These are phyloP conservation scores for Monodelphis domestica DNA, from an alignment of 2,797 vertebrate genomes.

Conservation along the genomic window DNA sequence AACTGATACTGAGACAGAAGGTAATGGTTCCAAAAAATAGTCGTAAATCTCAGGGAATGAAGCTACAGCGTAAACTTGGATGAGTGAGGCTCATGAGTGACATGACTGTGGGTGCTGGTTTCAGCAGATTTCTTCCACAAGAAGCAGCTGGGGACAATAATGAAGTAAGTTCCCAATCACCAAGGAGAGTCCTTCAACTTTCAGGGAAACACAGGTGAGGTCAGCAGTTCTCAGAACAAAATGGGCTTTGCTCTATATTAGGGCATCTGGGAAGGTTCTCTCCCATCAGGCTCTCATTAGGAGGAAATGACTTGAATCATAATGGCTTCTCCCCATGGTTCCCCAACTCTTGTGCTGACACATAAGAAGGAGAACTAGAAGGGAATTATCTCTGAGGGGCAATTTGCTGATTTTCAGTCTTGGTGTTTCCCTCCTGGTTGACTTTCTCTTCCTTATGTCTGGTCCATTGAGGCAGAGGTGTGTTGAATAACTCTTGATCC, in stretches of 20 bases:
- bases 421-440: background rate
- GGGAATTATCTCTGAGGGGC: slow-evolving; percentile 25
- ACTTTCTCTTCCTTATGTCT: background rate
- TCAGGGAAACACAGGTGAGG: slow-evolving; percentile 54
- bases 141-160: slow-evolving; percentile 3
- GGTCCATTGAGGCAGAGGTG: background rate
- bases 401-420: slow-evolving; percentile 8
- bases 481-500: background rate
- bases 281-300: background rate
- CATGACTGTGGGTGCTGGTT: background rate
- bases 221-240: slow-evolving; percentile 45
- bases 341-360: slow-evolving; percentile 22
- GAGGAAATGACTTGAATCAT: slow-evolving; percentile 42
- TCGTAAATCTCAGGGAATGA: background rate
- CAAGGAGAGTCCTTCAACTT: slow-evolving; percentile 47
- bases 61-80: no score
- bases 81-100: no score
- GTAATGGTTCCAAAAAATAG: no score
- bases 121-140: background rate
- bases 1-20: no score
- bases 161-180: background rate
- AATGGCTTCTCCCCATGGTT: background rate
- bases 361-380: slow-evolving; percentile 15
- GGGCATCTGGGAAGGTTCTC: slow-evolving; percentile 20
- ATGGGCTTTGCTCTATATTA: slow-evolving; percentile 35